Evolutionary conservation across 1,140 invertebrate species (phyloP).

Genomic region (Monomorium pharaonis): DNA sequence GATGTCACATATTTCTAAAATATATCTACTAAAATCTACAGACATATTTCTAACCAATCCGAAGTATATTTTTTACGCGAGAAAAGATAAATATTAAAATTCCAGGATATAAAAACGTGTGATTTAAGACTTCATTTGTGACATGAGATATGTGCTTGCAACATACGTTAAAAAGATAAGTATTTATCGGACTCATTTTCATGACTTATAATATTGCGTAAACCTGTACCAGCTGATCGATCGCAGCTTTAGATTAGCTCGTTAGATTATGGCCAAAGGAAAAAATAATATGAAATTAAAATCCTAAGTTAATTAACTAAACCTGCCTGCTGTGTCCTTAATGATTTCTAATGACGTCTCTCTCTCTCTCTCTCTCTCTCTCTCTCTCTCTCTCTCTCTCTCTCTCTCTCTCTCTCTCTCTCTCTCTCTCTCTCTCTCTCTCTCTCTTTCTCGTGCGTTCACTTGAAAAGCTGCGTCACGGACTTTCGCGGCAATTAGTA

Average conservation of each 20-base stretch:
- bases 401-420: too few relatives aligned
- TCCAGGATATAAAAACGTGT: not conserved
- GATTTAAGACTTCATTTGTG: not conserved
- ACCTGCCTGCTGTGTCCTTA: not conserved
- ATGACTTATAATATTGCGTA: not conserved
- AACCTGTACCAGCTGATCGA: not conserved
- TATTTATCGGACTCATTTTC: not conserved
- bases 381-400: too few relatives aligned
- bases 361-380: too few relatives aligned
- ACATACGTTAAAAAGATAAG: not conserved
- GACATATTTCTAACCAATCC: not conserved
- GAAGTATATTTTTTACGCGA: not conserved
- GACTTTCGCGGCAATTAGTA: constrained; percentile 20
- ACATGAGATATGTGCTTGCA: not conserved
- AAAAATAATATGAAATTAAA: not conserved
- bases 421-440: too few relatives aligned
- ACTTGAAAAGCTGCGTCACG: not conserved
- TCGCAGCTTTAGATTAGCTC: too few relatives aligned
- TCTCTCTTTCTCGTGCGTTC: too few relatives aligned
- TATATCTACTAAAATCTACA: not conserved
- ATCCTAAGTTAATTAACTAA: not conserved
- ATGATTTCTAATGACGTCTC: constrained; percentile 11
- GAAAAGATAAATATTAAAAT: not conserved
- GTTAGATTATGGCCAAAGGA: not conserved
- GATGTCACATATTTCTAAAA: not conserved